phyloP scores from a whole-genome alignment of 2,888 invertebrate species.

The Parthenolecanium corni region DNA sequence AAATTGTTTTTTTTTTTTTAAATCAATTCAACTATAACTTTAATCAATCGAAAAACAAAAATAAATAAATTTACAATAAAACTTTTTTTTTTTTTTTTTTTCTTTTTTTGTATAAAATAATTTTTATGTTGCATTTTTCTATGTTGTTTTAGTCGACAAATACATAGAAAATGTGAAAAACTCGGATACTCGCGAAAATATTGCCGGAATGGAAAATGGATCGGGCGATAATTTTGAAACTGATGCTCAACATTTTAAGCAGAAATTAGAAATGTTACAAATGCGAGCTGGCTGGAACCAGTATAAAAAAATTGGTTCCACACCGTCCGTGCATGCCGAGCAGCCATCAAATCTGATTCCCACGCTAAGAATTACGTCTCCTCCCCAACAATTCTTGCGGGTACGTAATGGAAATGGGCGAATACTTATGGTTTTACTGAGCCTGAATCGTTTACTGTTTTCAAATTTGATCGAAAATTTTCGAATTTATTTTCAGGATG shows the following conservation, averaged over 20 bases:
- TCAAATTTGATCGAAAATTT: neutral
- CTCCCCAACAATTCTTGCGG: conserved; percentile 13
- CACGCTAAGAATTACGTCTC: conserved; percentile 12
- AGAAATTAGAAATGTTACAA: conserved; percentile 30
- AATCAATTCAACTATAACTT: too few species aligned
- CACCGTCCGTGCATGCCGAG: conserved; percentile 6
- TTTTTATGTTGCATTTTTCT: too few species aligned
- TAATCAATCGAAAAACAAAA: too few species aligned
- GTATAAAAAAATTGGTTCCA: conserved; percentile 10
- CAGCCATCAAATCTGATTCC: conserved; percentile 26
- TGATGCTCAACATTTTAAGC: conserved; percentile 30
- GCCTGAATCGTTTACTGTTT: neutral
- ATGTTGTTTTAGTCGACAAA: neutral
- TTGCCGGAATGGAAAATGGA: conserved; percentile 42
- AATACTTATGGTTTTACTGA: too few species aligned
- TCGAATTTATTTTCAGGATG: conserved; percentile 3
- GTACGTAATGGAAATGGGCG: conserved; percentile 4
- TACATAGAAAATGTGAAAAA: neutral
- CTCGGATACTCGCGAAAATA: conserved; percentile 10
- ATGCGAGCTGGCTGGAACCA: conserved; percentile 31
- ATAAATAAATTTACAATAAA: too few species aligned
- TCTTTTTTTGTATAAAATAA: too few species aligned
- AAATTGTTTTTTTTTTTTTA: too few species aligned
- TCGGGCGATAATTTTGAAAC: conserved; percentile 54
- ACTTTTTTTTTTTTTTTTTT: too few species aligned